Evolutionary conservation across 37 sponge, comb jelly and placozoan species (phyloP), one percentile per base, ranked within the genome.

Genomic region (Oscarella lobularis): DNA sequence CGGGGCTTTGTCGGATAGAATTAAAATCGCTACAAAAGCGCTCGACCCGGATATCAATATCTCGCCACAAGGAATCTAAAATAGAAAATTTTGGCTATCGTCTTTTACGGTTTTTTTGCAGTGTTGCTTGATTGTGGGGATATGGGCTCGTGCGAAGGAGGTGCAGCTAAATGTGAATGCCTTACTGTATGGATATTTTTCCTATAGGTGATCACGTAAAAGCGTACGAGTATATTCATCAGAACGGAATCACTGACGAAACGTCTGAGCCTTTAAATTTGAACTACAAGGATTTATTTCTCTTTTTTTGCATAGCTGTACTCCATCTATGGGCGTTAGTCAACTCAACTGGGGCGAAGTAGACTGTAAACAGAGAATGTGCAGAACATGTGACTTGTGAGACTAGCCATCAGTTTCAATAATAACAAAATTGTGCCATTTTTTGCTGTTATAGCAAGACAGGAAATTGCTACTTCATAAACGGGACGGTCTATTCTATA

Each of bases 1-100:
- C 32, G 90, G 90, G 32, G 86, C 87, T 0, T 80, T 89, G 34
- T 82, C 87, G 3, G 90, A 89, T 54, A 80, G 90, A 39, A 72
- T 89, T 35, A 89, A 85, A 66, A 80, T 89, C 1, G 86, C 86
- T 27, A 82, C 67, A 3, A 72, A 77, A 30, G 83, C 77, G 0
- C 1, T 36, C 36, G 6, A 48, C 1, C 37, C 85, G 1, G 37
- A 80, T 2, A 68, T 77, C 31, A 78, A 37, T 0, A 78, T 89
- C 1, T 83, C 87, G 0, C 78, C 87, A 3, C 90, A 89, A 38
- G 90, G 82, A 6, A 79, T 89, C 20, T 48, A 9, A 48, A 48
- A 20, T 48, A 20, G 60, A 48, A 48, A 48, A 48, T 9, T 48
- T 48, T 48, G 60, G 60, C 60, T 48, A 48, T 48, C 20, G 60